These are phyloP conservation scores for Atta cephalotes DNA, from an alignment of 1,140 invertebrate genomes.

Conservation along the genomic window DNA sequence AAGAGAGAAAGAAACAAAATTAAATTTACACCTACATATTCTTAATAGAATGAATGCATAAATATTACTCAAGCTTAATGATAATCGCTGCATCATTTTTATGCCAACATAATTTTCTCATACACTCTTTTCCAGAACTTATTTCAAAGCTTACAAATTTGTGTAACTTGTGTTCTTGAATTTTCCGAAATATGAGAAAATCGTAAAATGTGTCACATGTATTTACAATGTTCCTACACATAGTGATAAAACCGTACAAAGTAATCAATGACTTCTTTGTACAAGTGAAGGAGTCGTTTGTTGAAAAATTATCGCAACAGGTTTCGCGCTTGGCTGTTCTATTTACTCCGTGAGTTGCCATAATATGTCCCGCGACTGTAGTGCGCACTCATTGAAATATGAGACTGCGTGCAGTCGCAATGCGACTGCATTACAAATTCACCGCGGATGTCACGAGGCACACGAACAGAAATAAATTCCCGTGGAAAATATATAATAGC, in stretches of 20 bases:
- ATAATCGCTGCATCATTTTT: not conserved
- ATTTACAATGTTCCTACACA: not conserved
- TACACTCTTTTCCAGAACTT: not conserved
- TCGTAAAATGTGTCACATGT: not conserved
- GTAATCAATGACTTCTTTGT: constrained; percentile 12
- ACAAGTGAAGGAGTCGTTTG: constrained; percentile 3
- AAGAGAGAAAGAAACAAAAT: not conserved
- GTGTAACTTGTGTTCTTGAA: not conserved
- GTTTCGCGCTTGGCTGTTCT: constrained; percentile 32
- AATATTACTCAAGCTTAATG: not conserved
- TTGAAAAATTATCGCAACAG: constrained; percentile 55
- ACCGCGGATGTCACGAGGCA: constrained; percentile 34
- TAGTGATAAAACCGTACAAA: not conserved
- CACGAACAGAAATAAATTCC: constrained; percentile 38
- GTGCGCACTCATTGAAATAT: constrained; percentile 49
- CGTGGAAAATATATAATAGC: not conserved
- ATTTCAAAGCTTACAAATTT: not conserved
- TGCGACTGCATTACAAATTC: constrained; percentile 57
- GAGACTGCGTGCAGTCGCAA: constrained; percentile 55
- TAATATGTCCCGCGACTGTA: constrained; percentile 16
- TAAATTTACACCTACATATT: not conserved
- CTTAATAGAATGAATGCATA: not conserved
- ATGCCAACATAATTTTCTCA: not conserved
- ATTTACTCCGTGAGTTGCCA: constrained; percentile 29
- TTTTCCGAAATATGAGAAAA: not conserved